Evolutionary conservation across 2,113 vertebrate species (phyloP).

Genomic region (Corapipo altera): DNA sequence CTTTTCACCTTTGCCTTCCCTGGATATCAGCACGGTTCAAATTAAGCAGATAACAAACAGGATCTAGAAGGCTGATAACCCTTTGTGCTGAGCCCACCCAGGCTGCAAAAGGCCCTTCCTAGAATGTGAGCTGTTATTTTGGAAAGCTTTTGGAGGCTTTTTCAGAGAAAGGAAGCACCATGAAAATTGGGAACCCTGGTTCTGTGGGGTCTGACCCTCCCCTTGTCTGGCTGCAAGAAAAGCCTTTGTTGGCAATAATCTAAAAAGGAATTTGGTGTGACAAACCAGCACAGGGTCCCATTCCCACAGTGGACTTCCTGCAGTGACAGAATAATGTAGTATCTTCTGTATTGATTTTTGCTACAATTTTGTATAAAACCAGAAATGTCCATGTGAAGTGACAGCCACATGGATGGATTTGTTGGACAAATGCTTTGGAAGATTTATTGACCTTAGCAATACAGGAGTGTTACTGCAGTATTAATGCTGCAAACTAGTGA

Average conservation of each 20-base stretch:
- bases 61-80: not conserved
- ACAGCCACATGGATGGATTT: not conserved
- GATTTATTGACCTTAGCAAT: not conserved
- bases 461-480: not conserved
- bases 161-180: not conserved
- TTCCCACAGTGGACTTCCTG: not conserved
- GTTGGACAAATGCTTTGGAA: not conserved
- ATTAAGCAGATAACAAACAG: not conserved
- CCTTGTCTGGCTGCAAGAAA: not conserved
- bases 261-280: not conserved
- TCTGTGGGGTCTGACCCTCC: not conserved
- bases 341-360: not conserved
- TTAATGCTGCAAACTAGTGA: not conserved
- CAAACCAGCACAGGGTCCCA: not conserved
- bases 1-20: not conserved
- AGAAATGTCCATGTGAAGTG: not conserved
- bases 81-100: not conserved
- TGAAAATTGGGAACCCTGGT: not conserved
- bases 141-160: not conserved
- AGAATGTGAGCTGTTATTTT: not conserved
- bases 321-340: not conserved
- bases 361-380: not conserved
- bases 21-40: not conserved
- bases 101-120: not conserved
- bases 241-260: not conserved